Base-by-base conservation (phyloP, 2,113 vertebrate genomes). In the Phrynosoma blainvillii region DNA sequence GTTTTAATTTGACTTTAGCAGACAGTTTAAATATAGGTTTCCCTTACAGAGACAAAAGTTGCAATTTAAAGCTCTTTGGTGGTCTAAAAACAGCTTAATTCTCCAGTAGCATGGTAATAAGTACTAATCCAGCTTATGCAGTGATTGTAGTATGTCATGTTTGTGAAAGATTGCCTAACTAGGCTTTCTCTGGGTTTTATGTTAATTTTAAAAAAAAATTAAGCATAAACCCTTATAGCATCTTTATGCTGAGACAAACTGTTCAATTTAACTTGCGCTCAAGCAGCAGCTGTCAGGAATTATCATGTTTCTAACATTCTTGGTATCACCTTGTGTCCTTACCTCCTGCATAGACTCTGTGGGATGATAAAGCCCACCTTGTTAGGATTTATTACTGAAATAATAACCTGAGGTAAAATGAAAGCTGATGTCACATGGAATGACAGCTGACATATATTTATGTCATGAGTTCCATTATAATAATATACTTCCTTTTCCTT, bases 71-170 rank as follows among this genome's bases (percentile, higher is more conserved):
- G 95, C 95, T 96, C 96, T 97, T 97, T 95, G 96, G 96, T 96
- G 95, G 96, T 97, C 96, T 97, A 97, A 97, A 97, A 97, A 95
- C 97, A 97, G 96, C 96, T 96, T 97, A 97, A 96, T 97, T 96
- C 95, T 96, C 93, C 96, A 97, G 95, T 96, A 96, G 94, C 92
- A 92, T 96, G 94, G 95, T 96, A 97, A 96, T 97, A 96, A 97
- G 96, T 96, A 96, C 94, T 97, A 97, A 97, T 97, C 96, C 96
- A 96, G 96, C 93, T 97, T 97, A 97, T 96, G 89, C 93, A 93
- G 93, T 96, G 97, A 97, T 96, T 97, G 96, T 97, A 96, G 95
- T 96, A 96, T 97, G 96, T 96, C 96, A 95, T 97, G 96, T 97
- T 97, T 97, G 95, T 97, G 95, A 96, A 96, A 96, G 95, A 96